phyloP scores from a whole-genome alignment of 2,113 vertebrate genomes.

The Crotalus viridis region DNA sequence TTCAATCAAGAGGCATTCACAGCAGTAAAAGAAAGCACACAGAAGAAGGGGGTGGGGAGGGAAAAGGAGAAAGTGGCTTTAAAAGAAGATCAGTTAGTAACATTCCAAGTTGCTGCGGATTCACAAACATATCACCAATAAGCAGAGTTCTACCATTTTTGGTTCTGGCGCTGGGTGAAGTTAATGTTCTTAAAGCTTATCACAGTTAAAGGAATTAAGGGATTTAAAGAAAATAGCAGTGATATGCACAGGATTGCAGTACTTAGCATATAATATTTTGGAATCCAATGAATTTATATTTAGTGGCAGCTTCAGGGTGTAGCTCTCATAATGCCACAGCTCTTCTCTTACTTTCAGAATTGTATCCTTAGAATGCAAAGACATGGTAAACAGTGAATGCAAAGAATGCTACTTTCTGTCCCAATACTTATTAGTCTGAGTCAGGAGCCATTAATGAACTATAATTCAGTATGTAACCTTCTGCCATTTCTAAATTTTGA shows the following conservation, averaged over 20 bases:
- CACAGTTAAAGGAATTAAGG: not conserved
- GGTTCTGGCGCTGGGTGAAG: not conserved
- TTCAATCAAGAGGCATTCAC: constrained; percentile 58
- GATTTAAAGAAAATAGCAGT: not conserved
- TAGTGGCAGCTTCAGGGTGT: constrained; percentile 1
- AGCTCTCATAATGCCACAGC: not conserved
- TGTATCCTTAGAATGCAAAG: not conserved
- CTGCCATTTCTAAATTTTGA: not conserved
- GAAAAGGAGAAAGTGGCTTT: rapidly evolving
- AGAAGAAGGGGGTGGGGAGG: rapidly evolving
- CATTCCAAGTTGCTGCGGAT: not conserved
- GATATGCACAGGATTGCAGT: not conserved
- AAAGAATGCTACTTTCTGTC: not conserved
- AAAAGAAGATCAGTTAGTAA: constrained; percentile 32
- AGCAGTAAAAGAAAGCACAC: not conserved
- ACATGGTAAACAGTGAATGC: not conserved
- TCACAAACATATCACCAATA: not conserved
- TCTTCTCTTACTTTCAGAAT: not conserved
- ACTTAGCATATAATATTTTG: not conserved
- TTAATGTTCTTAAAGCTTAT: not conserved
- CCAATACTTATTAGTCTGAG: no score
- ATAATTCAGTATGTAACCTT: not conserved
- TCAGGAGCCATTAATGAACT: not conserved
- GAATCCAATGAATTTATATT: not conserved
- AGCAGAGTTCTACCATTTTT: constrained; percentile 2